Base-by-base conservation (phyloP, 2,113 vertebrate species). In the Myiozetetes cayanensis region DNA sequence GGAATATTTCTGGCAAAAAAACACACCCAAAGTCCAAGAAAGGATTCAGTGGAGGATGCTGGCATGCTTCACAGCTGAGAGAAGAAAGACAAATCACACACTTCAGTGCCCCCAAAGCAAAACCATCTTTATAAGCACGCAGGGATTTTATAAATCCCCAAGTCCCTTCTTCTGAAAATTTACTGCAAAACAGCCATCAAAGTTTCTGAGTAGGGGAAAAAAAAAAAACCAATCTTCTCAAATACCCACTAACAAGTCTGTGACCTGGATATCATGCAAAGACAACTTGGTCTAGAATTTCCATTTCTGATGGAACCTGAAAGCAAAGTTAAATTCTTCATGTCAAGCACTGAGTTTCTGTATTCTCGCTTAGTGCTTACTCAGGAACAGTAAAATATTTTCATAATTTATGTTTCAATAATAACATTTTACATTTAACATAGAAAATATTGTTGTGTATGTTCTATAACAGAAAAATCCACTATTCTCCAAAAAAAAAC, bases 1-100 rank as follows among this genome's bases (percentile, higher is more conserved):
- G 88, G 63, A 93, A 93, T 86, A 90, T 92, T 94, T 90, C 76
- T 93, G 90, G 81, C 6, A 22, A 59, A 62, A 55, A 63, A 58
- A 55, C 5, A 56, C 25, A 19, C 14, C 39, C 39, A 33, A 86
- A 90, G 62, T 84, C 73, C 70, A 86, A 91, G 87, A 75, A 95
- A 94, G 66, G 73, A 92, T 85, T 89, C 50, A 43, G 74, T 0
- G 1, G 85, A 93, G 65, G 70, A 96, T 66, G 39, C 15, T 81
- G 72, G 88, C 27, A 50, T 56, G 91, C 39, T 62, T 67, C 76
- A 30, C 52, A 44, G 55, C 20, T 17, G 67, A 55, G 65, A 71
- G 44, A 74, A 82, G 85, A 80, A 87, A 95, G 91, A n/a, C 43
- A 87, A 87, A 55, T 56, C 53, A 58, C 2, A 61, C 19, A 44